Evolutionary conservation across 1,140 invertebrate species (phyloP), one percentile per base, ranked within the genome.

Genomic region (Drosophila navojoa): DNA sequence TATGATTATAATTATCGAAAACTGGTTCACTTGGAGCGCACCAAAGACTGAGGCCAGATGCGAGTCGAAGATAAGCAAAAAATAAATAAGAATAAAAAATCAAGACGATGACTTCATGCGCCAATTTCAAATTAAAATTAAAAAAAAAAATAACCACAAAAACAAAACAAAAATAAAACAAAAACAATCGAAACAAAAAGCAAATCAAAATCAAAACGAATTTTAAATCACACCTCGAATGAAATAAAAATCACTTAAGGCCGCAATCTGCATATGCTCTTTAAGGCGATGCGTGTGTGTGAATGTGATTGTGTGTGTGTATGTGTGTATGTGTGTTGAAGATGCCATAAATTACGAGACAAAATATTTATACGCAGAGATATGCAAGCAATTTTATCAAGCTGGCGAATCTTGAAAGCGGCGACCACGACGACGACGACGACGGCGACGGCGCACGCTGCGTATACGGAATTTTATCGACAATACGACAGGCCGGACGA

Each of bases 181-280:
- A 32, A 40, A 25, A 52, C 49, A 53, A 52, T 47, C 54, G 19
- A 76, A 77, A 69, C 74, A 66, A 79, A 79, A 64, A 62, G 55
- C 66, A 55, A 79, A 58, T 54, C 55, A 58, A 38, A 55, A 63
- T 58, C 49, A 47, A 60, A 60, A 68, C 58, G 71, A 73, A 73
- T 73, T 73, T 73, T 35, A 73, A 77, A 86, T 86, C 84, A 87
- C 82, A 87, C 82, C 82, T 89, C 76, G 57, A 80, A 71, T 68
- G 68, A 87, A 79, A 89, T 77, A 82, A 87, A 80, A 87, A 87
- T 89, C 79, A 86, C 82, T 87, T 87, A 86, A 86, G 63, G 55
- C 38, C 47, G 50, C 72, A 70, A 82, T 86, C 82, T 86, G 78
- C 81, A 85, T 85, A 86, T 79, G 68, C 67, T 62, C 71, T 76